Evolutionary conservation across 2,888 invertebrate genomes (phyloP), one percentile per base, ranked within the genome.

Genomic region (Boloria selene): DNA sequence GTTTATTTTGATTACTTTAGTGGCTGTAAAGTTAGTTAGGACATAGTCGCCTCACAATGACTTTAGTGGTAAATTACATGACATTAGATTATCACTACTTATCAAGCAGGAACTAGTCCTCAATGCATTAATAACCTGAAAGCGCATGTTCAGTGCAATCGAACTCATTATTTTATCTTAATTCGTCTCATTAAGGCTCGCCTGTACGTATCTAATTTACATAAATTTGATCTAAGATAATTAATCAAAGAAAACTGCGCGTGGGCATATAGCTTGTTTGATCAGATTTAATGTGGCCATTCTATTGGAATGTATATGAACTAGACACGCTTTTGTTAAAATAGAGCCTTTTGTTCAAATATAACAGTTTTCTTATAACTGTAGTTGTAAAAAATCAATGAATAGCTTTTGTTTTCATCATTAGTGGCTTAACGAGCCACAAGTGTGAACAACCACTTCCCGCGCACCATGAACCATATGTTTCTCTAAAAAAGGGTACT

Each of bases 181-280:
- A 88, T 88, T 85, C 79, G 83, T 77, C 86, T 88, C 87, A 89
- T 89, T 89, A 88, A 80, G 64, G 80, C 79, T 78, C 74, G 74
- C 77, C 78, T 79, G 79, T 84, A 84, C 86, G 86, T 86, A 86
- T 85, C 82, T 85, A 85, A 80, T 88, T 88, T 85, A 83, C 86
- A 87, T 87, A 86, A 86, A 87, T 88, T 87, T 86, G 38, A 59
- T 59, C 59, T 6, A 56, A 45, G 56, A 56, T 56, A 56, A 22
- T 56, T 26, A 44, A 89, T 87, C 85, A 85, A 82, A 85, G 86
- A 86, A 89, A 86, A 87, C 86, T 86, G 79, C 82, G 85, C 85
- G 85, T 85, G 85, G 85, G 86, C 85, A 80, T 71, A 78, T 73
- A 71, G 78, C 70, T 75, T 79, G 82, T 70, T 61, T 50, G 38